Base-by-base conservation (phyloP, 2,113 vertebrate species). In the Phycodurus eques region DNA sequence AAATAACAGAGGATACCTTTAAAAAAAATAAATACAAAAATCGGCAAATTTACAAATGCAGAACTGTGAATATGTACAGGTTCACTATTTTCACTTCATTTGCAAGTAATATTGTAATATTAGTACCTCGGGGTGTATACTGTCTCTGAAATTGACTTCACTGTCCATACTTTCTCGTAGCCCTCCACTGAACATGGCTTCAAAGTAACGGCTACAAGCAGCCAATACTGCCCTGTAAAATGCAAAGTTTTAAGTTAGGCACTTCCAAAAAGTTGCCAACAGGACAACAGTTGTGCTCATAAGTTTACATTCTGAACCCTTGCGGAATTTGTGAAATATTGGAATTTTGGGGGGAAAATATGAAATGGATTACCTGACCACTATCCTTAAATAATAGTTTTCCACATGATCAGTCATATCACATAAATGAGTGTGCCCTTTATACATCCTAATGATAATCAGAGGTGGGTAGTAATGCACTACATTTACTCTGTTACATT, bases 121-220 rank as follows among this genome's bases (percentile, higher is more conserved):
- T 19, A 15, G 43, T 79, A 89, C 87, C 89, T 98, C 96, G 0
- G 97, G 97, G 78, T 98, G 96, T 19, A 98, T 93, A 59, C 94
- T 96, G 83, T 98, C 95, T 4, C 93, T 94, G 90, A 98, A 98
- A 88, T 96, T 95, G 62, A 98, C 96, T 2, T 94, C 93, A 0
- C 93, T 93, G 12, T 95, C 96, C 71, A 94, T 77, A 88, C 96
- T 98, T 80, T 98, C 96, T 15, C 96, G 92, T 31, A 98, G 93
- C 3, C 97, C 97, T 0, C 96, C 95, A 72, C 96, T 96, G 75
- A 98, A 98, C 97, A 98, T 98, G 74, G 97, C 97, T 88, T 98
- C 96, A 0, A 98, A 98, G 82, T 98, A 98, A 47, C 94, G 93
- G 82, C 97, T 98, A 84, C 95, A 97, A 15, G 97, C 97, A 0